Evolutionary conservation across 2,113 vertebrate genomes (phyloP), one percentile per base, ranked within the genome.

Genomic region (Centropus unirufus): DNA sequence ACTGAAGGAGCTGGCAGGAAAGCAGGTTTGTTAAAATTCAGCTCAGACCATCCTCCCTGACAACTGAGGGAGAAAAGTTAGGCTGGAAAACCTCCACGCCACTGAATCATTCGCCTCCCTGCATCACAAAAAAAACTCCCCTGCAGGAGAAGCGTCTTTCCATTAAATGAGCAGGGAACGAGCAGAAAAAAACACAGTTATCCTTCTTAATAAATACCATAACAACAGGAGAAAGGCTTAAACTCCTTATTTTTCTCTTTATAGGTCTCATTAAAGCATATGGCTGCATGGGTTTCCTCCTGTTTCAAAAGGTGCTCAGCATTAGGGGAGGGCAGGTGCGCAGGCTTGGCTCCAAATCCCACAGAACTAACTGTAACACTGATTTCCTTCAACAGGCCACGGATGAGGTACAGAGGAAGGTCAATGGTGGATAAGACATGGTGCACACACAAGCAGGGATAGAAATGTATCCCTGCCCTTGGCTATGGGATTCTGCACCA

Each of bases 11-110:
- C 88, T 91, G 84, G 94, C 90, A 87, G 89, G 69, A 47, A 66
- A 58, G 49, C 4, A 61, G n/a, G 34, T 51, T 81, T 89, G 94
- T 95, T 95, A 89, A 86, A 91, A 95, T 92, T 89, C 93, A 88
- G 68, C 86, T 93, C 94, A 93, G 89, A 87, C 76, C 72, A 14
- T 87, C 76, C 76, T 95, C 83, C 68, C 80, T 89, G 87, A 69
- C 89, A 74, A 24, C 20, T 19, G 46, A 57, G 83, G 83, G 63
- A 95, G 80, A 19, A 69, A 61, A 89, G 73, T 69, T n/a, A 21
- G 76, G 83, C 91, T 87, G 93, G 64, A 81, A 59, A 90, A 76
- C 51, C 93, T 92, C 86, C 80, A 11, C 3, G 2, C 32, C 32
- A 42, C 86, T 83, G 94, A 83, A 68, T 80, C 79, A 76, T 4